phyloP scores from a whole-genome alignment of 2,113 vertebrate genomes.

The Struthidea cinerea region DNA sequence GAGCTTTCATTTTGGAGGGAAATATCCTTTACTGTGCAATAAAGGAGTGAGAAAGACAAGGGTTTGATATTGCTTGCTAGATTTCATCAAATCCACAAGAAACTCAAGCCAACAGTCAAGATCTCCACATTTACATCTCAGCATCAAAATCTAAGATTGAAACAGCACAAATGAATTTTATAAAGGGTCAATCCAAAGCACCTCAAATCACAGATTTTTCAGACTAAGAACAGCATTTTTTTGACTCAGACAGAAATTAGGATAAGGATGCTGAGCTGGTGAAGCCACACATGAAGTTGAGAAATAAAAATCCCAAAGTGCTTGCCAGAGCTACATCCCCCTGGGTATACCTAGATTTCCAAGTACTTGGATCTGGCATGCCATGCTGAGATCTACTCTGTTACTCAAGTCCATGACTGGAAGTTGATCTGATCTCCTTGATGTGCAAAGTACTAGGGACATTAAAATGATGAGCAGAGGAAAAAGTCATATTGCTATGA shows the following conservation, averaged over 20 bases:
- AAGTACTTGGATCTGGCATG: background rate
- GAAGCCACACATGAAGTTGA: background rate
- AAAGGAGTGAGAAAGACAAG: background rate
- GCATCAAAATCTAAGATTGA: background rate
- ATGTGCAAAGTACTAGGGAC: background rate
- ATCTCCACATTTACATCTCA: background rate
- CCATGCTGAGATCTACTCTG: background rate
- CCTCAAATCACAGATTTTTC: background rate
- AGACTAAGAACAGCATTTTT: background rate
- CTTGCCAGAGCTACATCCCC: background rate
- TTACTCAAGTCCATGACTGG: background rate
- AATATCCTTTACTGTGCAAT: background rate
- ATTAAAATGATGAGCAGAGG: background rate
- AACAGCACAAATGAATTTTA: background rate
- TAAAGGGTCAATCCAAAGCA: background rate
- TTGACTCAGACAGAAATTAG: background rate
- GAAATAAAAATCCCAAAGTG: background rate
- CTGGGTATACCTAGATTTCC: background rate
- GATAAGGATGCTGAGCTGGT: background rate
- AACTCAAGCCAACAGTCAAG: background rate
- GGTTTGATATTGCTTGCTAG: background rate
- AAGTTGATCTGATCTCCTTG: background rate
- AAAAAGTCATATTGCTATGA: background rate
- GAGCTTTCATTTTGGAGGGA: background rate
- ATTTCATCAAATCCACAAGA: background rate